phyloP scores from a whole-genome alignment of 2,797 vertebrate genomes.

The Pogoniulus pusillus region DNA sequence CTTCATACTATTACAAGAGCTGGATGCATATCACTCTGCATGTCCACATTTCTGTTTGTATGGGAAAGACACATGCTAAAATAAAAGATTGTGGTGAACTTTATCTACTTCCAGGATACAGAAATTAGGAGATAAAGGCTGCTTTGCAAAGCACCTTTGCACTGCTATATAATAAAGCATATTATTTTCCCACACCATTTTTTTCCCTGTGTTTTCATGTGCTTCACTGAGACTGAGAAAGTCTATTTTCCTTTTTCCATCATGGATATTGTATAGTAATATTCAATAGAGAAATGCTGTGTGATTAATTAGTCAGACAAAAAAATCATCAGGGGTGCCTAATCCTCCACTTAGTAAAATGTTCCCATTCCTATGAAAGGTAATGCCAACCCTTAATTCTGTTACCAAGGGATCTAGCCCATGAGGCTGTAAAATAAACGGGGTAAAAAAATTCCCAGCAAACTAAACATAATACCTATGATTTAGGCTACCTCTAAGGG shows the following conservation, averaged over 20 bases:
- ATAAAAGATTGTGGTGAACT: not conserved
- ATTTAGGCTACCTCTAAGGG: conserved; percentile 19
- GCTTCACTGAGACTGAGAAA: no score
- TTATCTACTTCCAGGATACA: not conserved
- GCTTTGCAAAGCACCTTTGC: not conserved
- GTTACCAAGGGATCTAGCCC: conserved; percentile 7
- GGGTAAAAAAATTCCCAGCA: conserved; percentile 17
- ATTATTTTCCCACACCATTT: not conserved
- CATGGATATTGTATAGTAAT: no score
- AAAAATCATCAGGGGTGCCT: not conserved
- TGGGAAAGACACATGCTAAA: not conserved
- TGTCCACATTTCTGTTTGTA: not conserved
- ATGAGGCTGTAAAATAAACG: conserved; percentile 16
- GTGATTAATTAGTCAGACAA: conserved; percentile 7
- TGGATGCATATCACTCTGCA: not conserved
- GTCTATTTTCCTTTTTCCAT: no score
- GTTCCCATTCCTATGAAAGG: not conserved
- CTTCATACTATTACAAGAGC: not conserved
- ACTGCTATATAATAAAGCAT: not conserved
- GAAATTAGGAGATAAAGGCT: not conserved
- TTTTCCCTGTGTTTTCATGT: not conserved
- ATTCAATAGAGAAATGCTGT: not conserved
- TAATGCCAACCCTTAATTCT: not conserved
- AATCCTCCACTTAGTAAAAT: not conserved
- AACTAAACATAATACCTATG: not conserved